These are phyloP conservation scores for Lepeophtheirus nordmannii DNA, from an alignment of 2,888 invertebrate species.

Conservation along the genomic window DNA sequence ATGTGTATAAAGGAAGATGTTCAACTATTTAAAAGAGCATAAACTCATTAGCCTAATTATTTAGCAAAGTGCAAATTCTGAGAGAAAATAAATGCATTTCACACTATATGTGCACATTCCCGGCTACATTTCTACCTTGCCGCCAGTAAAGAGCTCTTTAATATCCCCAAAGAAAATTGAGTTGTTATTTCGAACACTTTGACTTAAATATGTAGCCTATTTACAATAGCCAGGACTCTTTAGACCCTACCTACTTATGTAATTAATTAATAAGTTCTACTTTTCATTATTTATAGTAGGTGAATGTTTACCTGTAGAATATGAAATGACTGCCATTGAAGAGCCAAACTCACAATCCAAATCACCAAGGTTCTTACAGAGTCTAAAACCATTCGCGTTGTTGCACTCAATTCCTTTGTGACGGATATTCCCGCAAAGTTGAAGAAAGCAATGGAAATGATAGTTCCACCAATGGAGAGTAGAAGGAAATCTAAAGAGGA, in stretches of 20 bases:
- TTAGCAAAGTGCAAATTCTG: too few relatives aligned
- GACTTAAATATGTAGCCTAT: too few relatives aligned
- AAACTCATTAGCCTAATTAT: too few relatives aligned
- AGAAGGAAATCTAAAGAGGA: background rate
- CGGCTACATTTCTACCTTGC: too few relatives aligned
- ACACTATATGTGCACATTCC: too few relatives aligned
- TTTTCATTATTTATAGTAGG: background rate
- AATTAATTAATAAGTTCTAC: too few relatives aligned
- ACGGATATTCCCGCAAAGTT: conserved; percentile 81
- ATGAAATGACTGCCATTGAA: conserved; percentile 64
- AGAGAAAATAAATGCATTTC: too few relatives aligned
- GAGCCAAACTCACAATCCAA: conserved; percentile 60
- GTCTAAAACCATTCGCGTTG: conserved; percentile 75
- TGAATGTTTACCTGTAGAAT: conserved; percentile 45
- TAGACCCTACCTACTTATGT: too few relatives aligned
- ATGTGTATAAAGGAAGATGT: too few relatives aligned
- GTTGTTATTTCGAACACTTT: background rate
- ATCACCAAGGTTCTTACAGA: conserved; percentile 75
- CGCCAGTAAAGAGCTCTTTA: background rate
- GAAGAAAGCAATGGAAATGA: conserved; percentile 77
- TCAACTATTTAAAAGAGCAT: too few relatives aligned
- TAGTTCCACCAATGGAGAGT: conserved; percentile 45
- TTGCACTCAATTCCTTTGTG: conserved; percentile 82
- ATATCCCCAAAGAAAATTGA: background rate
- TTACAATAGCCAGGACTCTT: too few relatives aligned